Percentiles rank a stretch among this genome's conserved stretches.
Conservation (phyloP, 2,113 vertebrate species). For the Paramormyrops kingsleyae region DNA sequence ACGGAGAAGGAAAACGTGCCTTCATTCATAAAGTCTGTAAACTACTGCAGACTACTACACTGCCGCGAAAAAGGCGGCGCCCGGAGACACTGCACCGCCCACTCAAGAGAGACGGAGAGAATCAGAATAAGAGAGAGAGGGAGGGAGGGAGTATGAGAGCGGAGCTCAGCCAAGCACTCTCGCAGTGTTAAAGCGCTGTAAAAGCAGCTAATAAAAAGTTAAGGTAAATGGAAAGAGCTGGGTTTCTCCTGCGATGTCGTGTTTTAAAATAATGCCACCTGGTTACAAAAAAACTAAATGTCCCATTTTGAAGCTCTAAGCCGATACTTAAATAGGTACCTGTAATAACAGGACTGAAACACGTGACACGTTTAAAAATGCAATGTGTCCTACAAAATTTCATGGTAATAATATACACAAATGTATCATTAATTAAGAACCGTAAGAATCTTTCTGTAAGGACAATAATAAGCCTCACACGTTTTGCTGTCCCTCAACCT, state of each 20-base stretch:
- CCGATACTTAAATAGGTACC: background rate
- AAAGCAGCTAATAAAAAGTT: background rate
- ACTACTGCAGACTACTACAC: conserved; percentile 52
- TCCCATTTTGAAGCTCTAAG: background rate
- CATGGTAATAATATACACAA: background rate
- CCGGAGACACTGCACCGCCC: conserved; percentile 31
- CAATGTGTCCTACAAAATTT: background rate
- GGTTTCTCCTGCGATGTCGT: background rate
- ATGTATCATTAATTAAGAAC: background rate
- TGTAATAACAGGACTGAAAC: background rate
- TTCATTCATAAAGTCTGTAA: conserved; percentile 60
- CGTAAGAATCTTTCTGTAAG: background rate
- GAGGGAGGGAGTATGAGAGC: background rate
- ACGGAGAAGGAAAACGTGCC: conserved; percentile 32
- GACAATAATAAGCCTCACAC: background rate
- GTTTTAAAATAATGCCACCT: background rate
- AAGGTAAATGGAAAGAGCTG: background rate
- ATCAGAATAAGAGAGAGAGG: background rate
- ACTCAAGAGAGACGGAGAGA: background rate
- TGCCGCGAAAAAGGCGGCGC: conserved; percentile 46
- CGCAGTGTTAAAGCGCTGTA: background rate
- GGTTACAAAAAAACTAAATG: background rate
- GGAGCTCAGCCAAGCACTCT: background rate
- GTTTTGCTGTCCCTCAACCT: background rate
- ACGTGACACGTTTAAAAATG: background rate